These are phyloP conservation scores for Mirza zaza DNA, from an alignment of 2,113 vertebrate species.

Conservation along the genomic window DNA sequence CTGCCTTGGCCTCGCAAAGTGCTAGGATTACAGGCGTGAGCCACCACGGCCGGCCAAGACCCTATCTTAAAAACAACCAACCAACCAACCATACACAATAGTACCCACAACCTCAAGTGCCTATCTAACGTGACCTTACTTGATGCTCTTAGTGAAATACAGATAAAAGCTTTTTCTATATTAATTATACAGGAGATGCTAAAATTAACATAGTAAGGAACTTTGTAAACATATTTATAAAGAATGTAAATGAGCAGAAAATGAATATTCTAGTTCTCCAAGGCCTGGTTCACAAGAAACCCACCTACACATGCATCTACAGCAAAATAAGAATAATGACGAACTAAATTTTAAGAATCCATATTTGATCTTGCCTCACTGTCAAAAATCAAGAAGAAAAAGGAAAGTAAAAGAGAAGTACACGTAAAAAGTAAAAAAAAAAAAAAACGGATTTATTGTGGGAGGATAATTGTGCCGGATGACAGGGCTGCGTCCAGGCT, in stretches of 20 bases:
- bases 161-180: neutral
- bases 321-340: neutral
- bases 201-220: neutral
- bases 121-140: neutral
- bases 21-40: too few species aligned
- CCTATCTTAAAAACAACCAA: too few species aligned
- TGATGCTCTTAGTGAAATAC: neutral
- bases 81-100: too few species aligned
- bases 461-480: neutral
- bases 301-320: neutral
- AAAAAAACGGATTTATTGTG: neutral
- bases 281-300: neutral
- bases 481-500: neutral
- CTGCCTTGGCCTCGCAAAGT: too few species aligned
- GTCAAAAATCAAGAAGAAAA: neutral
- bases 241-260: constrained; percentile 4
- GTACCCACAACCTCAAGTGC: neutral
- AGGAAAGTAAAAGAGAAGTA: neutral
- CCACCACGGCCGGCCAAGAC: too few species aligned
- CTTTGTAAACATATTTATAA: neutral
- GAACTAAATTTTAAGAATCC: neutral
- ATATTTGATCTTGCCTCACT: neutral
- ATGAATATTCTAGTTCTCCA: neutral
- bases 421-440: neutral
- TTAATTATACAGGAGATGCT: neutral